A percentile compares a stretch with the other conserved stretches of the same genome.
Evolutionary conservation across 2,888 invertebrate genomes (phyloP).

Genomic region (Hirtodrosophila alboralis): DNA sequence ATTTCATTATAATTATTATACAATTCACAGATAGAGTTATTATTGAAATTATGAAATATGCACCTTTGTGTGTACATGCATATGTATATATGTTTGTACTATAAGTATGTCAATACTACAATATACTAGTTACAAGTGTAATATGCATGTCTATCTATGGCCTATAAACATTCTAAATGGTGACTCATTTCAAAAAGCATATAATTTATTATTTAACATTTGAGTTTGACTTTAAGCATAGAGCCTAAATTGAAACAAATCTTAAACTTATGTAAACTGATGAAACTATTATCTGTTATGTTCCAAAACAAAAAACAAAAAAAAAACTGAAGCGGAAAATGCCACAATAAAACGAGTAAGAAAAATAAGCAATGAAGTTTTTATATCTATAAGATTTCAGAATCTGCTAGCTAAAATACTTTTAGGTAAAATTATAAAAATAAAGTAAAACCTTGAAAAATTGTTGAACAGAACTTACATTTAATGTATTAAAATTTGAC

Average conservation of each 20-base stretch:
- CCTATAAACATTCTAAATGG: conserved; percentile 53
- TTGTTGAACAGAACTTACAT: too few species aligned
- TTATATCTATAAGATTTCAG: not conserved
- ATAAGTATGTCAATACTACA: conserved; percentile 1
- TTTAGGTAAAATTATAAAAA: too few species aligned
- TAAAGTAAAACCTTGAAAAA: too few species aligned
- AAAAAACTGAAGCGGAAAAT: conserved; percentile 17
- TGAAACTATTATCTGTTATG: conserved; percentile 8
- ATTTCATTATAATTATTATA: conserved; percentile 29
- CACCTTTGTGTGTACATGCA: not conserved
- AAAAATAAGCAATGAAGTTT: not conserved
- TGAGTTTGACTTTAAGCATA: conserved; percentile 26
- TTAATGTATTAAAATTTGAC: too few species aligned
- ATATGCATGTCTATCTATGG: conserved; percentile 12
- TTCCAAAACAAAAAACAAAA: conserved; percentile 25
- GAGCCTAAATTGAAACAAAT: conserved; percentile 1
- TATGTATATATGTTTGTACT: conserved; percentile 6
- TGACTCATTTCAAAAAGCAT: conserved; percentile 54
- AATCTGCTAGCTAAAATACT: too few species aligned
- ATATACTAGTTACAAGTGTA: conserved; percentile 5
- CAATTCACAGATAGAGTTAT: conserved; percentile 8
- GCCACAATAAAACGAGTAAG: conserved; percentile 13
- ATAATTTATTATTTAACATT: conserved; percentile 32
- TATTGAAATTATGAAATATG: conserved; percentile 1
- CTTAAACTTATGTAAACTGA: conserved; percentile 12